These are phyloP conservation scores for Prosopocoilus inquinatus DNA, from an alignment of 2,888 invertebrate genomes.

Conservation along the genomic window DNA sequence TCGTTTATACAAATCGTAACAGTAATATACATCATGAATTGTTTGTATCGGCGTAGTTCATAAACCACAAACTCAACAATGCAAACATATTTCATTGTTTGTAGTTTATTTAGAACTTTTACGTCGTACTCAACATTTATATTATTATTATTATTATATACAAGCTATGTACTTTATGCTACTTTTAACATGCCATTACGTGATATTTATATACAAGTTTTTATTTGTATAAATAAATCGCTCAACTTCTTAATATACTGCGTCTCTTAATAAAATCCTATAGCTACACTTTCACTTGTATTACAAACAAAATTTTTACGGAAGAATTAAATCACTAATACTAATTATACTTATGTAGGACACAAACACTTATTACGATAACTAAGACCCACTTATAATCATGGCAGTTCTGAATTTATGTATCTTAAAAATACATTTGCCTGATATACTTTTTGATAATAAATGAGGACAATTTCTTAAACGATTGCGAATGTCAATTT, in stretches of 20 bases:
- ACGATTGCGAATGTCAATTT: background rate
- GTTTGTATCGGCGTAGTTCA: slow-evolving; percentile 5
- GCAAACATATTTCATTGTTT: slow-evolving; percentile 2
- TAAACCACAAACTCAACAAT: background rate
- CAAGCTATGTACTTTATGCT: slow-evolving; percentile 17
- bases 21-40: slow-evolving; percentile 15
- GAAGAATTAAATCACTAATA: too few species aligned
- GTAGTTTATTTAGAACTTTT: slow-evolving; percentile 4
- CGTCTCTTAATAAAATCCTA: background rate
- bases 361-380: too few species aligned
- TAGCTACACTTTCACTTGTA: too few species aligned
- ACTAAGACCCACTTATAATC: too few species aligned
- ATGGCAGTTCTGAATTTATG: too few species aligned
- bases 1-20: slow-evolving; percentile 12
- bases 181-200: slow-evolving; percentile 40
- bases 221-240: slow-evolving; percentile 23
- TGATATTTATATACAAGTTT: slow-evolving; percentile 30
- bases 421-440: too few species aligned
- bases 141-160: slow-evolving; percentile 13
- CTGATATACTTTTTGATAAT: slow-evolving; percentile 6
- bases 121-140: slow-evolving; percentile 10
- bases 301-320: too few species aligned
- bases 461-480: slow-evolving; percentile 12
- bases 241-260: background rate
- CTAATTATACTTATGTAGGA: too few species aligned